Conservation (phyloP, 2,113 vertebrate species). For the Bubalus kerabau region DNA sequence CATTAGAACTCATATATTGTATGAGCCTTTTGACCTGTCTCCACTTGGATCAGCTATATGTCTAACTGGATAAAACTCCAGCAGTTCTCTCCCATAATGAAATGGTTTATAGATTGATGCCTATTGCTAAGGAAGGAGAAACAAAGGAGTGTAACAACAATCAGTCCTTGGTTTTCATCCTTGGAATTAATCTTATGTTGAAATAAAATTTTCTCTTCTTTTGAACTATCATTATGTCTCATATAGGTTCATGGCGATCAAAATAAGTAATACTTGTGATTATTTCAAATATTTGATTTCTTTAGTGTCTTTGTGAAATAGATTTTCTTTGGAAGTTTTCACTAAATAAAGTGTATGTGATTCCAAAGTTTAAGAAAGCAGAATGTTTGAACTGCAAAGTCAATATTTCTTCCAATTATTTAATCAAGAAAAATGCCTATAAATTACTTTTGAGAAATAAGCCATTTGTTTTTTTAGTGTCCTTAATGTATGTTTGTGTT, state of each 20-base stretch:
- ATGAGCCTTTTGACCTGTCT: background rate
- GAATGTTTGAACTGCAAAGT: background rate
- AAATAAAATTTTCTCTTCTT: background rate
- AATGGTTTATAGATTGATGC: background rate
- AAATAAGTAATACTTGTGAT: background rate
- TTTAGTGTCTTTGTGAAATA: background rate
- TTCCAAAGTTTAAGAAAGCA: background rate
- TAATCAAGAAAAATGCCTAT: background rate
- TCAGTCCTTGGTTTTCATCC: background rate
- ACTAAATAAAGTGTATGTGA: background rate
- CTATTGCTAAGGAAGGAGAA: background rate
- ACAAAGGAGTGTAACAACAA: background rate
- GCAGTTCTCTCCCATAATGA: background rate
- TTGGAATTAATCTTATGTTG: background rate
- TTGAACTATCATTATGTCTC: background rate
- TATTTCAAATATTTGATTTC: background rate
- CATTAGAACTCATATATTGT: accelerated
- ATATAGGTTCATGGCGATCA: background rate
- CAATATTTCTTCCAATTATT: background rate
- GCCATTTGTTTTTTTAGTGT: background rate
- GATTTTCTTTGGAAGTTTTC: background rate
- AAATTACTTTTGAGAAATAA: background rate
- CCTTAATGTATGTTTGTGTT: background rate
- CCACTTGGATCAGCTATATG: background rate
- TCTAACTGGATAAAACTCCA: background rate